phyloP scores from a whole-genome alignment of 2,888 invertebrate genomes.

The Parasteatoda lunata region DNA sequence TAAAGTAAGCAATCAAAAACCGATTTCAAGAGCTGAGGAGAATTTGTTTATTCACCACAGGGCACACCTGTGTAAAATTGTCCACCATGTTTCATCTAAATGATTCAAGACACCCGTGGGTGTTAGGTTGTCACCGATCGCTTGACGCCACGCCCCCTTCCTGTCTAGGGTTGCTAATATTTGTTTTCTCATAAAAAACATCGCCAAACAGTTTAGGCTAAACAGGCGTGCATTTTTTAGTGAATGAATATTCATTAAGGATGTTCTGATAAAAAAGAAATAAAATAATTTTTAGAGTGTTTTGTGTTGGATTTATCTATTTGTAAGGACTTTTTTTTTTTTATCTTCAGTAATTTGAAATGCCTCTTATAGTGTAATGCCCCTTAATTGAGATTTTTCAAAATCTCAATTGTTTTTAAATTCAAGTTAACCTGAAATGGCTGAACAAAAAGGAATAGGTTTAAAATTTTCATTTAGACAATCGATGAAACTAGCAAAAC shows the following conservation, averaged over 20 bases:
- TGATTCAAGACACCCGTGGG: constrained; percentile 65
- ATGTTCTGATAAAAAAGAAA: not conserved
- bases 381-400: too few relatives aligned
- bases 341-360: too few relatives aligned
- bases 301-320: too few relatives aligned
- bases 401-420: too few relatives aligned
- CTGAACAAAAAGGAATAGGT: too few relatives aligned
- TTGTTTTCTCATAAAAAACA: constrained; percentile 19
- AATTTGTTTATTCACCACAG: constrained; percentile 39
- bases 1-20: constrained; percentile 59
- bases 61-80: constrained; percentile 13
- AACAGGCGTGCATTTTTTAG: not conserved
- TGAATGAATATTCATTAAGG: not conserved
- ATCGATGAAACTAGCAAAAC: too few relatives aligned
- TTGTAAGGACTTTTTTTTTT: too few relatives aligned
- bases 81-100: constrained; percentile 42
- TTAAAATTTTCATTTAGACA: too few relatives aligned
- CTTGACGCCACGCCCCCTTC: constrained; percentile 62
- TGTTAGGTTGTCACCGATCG: constrained; percentile 67
- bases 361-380: too few relatives aligned
- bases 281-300: too few relatives aligned
- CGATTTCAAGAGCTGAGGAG: constrained; percentile 29
- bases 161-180: constrained; percentile 58
- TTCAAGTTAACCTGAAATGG: too few relatives aligned
- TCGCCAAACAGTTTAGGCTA: constrained; percentile 28